Base-by-base conservation (phyloP, 2,113 vertebrate genomes). In the Dascyllus trimaculatus region DNA sequence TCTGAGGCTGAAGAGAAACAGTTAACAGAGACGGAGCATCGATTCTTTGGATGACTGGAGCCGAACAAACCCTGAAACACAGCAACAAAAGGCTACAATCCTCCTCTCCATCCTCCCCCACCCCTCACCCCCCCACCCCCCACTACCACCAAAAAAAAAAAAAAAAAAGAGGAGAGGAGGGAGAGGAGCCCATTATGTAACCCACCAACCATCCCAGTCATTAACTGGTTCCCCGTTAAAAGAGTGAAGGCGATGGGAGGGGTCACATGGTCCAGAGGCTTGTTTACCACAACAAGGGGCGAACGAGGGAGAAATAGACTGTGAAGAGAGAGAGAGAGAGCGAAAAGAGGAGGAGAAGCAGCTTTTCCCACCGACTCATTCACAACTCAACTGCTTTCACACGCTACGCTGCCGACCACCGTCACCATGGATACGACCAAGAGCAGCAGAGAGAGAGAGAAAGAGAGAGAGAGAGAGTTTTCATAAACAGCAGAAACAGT, bases 371-470 rank as follows among this genome's bases (percentile, higher is more conserved):
- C 75, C 78, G 11, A 94, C 95, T 96, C 96, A 96, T 97, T 97
- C 97, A 96, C 95, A 94, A 94, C 94, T 93, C 92, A 95, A 95
- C 96, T 95, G 94, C 95, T 97, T 96, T 97, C 96, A 96, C 95
- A 96, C 93, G 93, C 94, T 92, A 86, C 82, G 91, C 95, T 93
- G 95, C 95, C 82, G 93, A 92, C 95, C 80, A 90, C 90, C 82
- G 94, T 98, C 95, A 90, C 96, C 95, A 91, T 97, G 96, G 96
- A 95, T 95, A 99, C 95, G 87, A 76, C 75, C 92, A 35, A 17
- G n/a, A 21, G 40, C 14, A 1, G 15, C 10, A 15, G 81, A 80
- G 72, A 75, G 87, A 78, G 52, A 8, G 64, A 15, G 95, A 92
- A 93, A 48, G 29, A 53, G 46, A 62, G 45, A 51, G 29, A 51